Evolutionary conservation across 2,113 vertebrate species (phyloP), one percentile per base, ranked within the genome.

Genomic region (Macroglossus sobrinus): DNA sequence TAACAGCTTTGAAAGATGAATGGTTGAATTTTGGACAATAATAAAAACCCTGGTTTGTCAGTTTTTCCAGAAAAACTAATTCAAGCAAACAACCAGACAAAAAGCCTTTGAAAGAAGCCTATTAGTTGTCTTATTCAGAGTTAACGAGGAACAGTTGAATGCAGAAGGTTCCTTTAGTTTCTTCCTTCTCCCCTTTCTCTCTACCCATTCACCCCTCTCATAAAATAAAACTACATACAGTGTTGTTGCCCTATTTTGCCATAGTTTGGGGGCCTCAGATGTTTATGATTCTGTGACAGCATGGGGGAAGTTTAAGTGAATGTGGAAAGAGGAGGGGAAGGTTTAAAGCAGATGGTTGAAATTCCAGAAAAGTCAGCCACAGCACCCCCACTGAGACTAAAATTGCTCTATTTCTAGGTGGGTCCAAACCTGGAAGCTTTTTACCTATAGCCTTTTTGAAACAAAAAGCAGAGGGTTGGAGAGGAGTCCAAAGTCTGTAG

Each of bases 331-430:
- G 47, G 61, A 61, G 33, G 78, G 43, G 28, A 50, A 75, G 88
- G 71, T 84, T 81, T 63, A 24, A 28, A 66, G 66, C 93, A 94
- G 95, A 96, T 89, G 95, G 92, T n/a, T 78, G 93, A 79, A 82
- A 96, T 96, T 96, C 94, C 96, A 93, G 95, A 64, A 84, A 89
- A 96, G 90, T 78, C 96, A 91, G 88, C 40, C 68, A n/a, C 45
- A 64, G 87, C 50, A 55, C 55, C 79, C 86, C 74, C 50, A 78
- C 66, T n/a, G 71, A 45, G 88, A 84, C 35, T 47, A 45, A 82
- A 95, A 95, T 71, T 91, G 96, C 79, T 92, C 66, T 87, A 9
- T 93, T 92, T 96, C 92, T 88, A 90, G 59, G 47, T 87, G n/a
- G 82, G 33, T 78, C 43, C 61, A 91, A 95, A 88, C 84, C 87